These are phyloP conservation scores for Squalus acanthias DNA, from an alignment of 2,797 vertebrate species.

Conservation along the genomic window DNA sequence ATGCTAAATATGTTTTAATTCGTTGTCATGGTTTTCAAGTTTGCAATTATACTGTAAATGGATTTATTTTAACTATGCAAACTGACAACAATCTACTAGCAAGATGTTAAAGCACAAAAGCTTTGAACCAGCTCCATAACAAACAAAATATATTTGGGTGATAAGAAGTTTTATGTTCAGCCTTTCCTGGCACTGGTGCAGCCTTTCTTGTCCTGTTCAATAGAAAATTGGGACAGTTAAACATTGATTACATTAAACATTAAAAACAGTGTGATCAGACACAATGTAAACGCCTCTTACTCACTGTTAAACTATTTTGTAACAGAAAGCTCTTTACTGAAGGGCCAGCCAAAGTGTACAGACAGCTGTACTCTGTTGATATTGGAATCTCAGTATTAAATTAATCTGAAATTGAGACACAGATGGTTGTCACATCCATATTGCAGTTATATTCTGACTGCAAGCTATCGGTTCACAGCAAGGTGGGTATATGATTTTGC, in stretches of 20 bases:
- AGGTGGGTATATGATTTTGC: neutral
- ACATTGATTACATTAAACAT: neutral
- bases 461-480: neutral
- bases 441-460: neutral
- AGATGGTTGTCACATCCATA: neutral
- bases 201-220: neutral
- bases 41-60: neutral
- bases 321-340: neutral
- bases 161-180: neutral
- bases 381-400: neutral
- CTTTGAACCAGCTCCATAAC: neutral
- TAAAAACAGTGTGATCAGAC: neutral
- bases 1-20: neutral
- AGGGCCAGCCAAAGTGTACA: neutral
- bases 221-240: neutral
- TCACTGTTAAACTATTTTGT: neutral
- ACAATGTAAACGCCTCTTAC: neutral
- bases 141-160: constrained; percentile 2
- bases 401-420: neutral
- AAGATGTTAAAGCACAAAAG: neutral
- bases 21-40: neutral
- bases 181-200: neutral
- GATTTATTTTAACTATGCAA: neutral
- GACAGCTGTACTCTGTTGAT: neutral
- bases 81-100: neutral